Base-by-base conservation (phyloP, 1,140 invertebrate species). In the Dufourea novaeangliae region DNA sequence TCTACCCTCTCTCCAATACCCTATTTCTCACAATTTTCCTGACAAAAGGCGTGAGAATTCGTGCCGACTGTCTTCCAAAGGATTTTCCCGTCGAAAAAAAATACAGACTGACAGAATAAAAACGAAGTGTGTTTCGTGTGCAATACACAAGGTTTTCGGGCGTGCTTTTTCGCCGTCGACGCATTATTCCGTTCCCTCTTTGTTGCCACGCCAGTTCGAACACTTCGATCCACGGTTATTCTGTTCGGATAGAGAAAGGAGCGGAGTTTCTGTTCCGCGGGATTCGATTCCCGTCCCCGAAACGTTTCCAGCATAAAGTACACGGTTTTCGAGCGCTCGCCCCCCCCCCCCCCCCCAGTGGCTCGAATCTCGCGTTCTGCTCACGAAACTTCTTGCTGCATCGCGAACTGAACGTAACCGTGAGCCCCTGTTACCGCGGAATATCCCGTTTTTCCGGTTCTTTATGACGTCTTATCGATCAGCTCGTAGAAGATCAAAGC, bases 381-480 rank as follows among this genome's bases (percentile, higher is more conserved):
- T 6, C 20, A 10, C 32, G 22, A 25, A 71, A 64, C 59, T 52
- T n/a, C 34, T 25, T 22, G 29, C 12, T 34, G 12, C 17, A n/a
- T 25, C 69, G 10, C 32, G 52, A 63, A 37, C 37, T 32, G 22
- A 63, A 52, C 57, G 70, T 27, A 46, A 37, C 39, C 6, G 46
- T 8, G 29, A 17, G 68, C 11, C 34, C 29, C 46, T 41, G n/a
- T 63, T 22, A 52, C 22, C n/a, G 32, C 22, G 2, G 25, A n/a
- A 41, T 37, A 52, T 52, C 22, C 11, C 29, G 57, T 63, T 63
- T 52, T 39, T 63, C 41, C 59, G 32, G 44, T 72, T 64, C 59
- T 63, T 34, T 63, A 29, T 22, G 41, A 52, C 32, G 70, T 73
- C 70, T 73, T 64, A 64, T 73, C 70, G 70, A 50, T 37, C 70